A percentile compares a stretch with the other conserved stretches of the same genome.
These are phyloP conservation scores for Pyrrhia umbra DNA, from an alignment of 2,888 invertebrate species.

Conservation along the genomic window DNA sequence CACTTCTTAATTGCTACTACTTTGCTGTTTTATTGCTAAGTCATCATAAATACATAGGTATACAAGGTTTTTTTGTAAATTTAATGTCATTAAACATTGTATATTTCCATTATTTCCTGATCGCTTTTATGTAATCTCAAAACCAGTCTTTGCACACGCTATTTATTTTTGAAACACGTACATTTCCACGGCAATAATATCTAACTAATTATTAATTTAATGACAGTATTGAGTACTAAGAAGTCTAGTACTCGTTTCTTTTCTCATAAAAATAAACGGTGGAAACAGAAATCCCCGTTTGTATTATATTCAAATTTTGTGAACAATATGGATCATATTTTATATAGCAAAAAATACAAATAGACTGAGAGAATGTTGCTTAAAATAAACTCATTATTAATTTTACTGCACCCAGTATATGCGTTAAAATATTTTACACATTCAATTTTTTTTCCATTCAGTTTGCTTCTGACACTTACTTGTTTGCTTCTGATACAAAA, in stretches of 20 bases:
- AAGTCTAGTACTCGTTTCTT: slow-evolving; percentile 38
- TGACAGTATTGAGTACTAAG: slow-evolving; percentile 28
- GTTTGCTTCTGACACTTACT: too few species aligned
- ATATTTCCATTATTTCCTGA: neutral
- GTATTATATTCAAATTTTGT: slow-evolving; percentile 62
- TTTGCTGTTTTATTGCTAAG: neutral
- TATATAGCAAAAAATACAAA: slow-evolving; percentile 30
- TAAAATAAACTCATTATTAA: neutral
- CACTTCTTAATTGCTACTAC: neutral
- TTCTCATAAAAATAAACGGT: slow-evolving; percentile 49
- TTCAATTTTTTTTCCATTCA: too few species aligned
- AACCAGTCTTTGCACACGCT: slow-evolving; percentile 34
- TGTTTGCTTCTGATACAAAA: too few species aligned
- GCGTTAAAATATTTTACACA: too few species aligned
- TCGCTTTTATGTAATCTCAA: slow-evolving; percentile 1
- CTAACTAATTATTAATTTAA: slow-evolving; percentile 43
- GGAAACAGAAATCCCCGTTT: slow-evolving; percentile 64
- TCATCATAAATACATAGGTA: neutral
- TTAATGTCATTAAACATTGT: neutral
- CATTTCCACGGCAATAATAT: slow-evolving; percentile 38
- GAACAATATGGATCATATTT: slow-evolving; percentile 33
- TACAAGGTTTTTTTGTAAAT: too few species aligned
- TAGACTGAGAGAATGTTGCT: too few species aligned
- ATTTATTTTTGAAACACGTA: slow-evolving; percentile 20
- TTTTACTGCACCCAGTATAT: too few species aligned